These are phyloP conservation scores for Cantharis flavilabris DNA, from an alignment of 2,888 invertebrate genomes.

Conservation along the genomic window DNA sequence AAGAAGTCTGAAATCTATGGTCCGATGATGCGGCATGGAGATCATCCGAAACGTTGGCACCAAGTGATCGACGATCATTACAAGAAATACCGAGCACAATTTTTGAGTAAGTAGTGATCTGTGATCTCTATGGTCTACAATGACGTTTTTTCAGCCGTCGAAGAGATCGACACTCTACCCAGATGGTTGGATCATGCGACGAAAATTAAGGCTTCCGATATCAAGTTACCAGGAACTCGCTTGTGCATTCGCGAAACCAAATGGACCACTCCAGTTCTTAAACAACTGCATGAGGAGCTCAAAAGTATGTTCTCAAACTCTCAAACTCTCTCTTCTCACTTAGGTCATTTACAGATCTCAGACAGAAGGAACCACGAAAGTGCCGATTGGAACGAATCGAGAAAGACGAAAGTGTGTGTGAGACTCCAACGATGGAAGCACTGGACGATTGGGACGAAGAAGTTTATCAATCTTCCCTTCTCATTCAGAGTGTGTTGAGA, in stretches of 20 bases:
- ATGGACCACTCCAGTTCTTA: slow-evolving; percentile 67
- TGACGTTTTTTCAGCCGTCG: slow-evolving; percentile 55
- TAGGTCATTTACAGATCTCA: slow-evolving; percentile 21
- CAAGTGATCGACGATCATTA: slow-evolving; percentile 55
- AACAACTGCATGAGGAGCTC: slow-evolving; percentile 63
- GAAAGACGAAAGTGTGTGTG: slow-evolving; percentile 30
- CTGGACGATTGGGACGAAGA: slow-evolving; percentile 52
- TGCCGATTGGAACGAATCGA: slow-evolving; percentile 41
- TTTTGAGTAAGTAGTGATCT: slow-evolving; percentile 40
- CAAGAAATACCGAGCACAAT: slow-evolving; percentile 48
- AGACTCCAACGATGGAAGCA: slow-evolving; percentile 47
- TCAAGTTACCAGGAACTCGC: slow-evolving; percentile 51
- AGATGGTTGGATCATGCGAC: slow-evolving; percentile 56
- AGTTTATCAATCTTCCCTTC: slow-evolving; percentile 61
- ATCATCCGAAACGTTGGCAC: slow-evolving; percentile 66
- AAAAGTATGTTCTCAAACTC: slow-evolving; percentile 53
- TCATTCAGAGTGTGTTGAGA: slow-evolving; percentile 69
- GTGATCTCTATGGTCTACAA: not conserved
- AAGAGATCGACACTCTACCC: slow-evolving; percentile 57
- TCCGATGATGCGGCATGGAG: slow-evolving; percentile 67
- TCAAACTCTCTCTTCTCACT: no score
- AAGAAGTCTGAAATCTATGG: slow-evolving; percentile 67
- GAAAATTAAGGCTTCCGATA: slow-evolving; percentile 56
- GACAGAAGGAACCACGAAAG: slow-evolving; percentile 24
- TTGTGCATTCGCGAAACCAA: slow-evolving; percentile 66